Evolutionary conservation across 1,140 invertebrate species (phyloP).

Genomic region (Vollenhovia emeryi): DNA sequence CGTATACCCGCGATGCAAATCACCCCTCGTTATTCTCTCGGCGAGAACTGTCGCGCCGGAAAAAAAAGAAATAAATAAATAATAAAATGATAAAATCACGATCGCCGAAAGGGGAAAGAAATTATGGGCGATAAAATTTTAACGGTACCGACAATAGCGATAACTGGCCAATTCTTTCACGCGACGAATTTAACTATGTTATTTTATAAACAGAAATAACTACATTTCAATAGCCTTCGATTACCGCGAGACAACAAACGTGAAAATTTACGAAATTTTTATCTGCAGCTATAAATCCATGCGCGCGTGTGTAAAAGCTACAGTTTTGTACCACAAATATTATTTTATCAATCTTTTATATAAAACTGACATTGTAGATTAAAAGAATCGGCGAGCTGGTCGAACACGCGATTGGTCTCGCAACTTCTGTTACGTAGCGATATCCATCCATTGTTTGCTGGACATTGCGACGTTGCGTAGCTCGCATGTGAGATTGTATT

Average conservation of each 20-base stretch:
- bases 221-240: neutral
- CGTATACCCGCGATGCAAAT: constrained; percentile 63
- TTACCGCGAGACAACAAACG: neutral
- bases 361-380: neutral
- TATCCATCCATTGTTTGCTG: constrained; percentile 4
- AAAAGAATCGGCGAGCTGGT: neutral
- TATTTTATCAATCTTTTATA: neutral
- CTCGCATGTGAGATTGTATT: constrained; percentile 31
- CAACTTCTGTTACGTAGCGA: neutral
- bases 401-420: constrained; percentile 16
- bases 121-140: constrained; percentile 12
- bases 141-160: neutral
- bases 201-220: neutral
- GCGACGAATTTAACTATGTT: neutral
- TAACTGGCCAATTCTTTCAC: constrained; percentile 3
- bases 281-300: neutral
- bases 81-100: constrained; percentile 20
- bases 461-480: constrained; percentile 45
- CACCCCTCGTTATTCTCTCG: constrained; percentile 61
- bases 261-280: neutral
- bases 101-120: constrained; percentile 22
- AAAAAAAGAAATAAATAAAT: too few relatives aligned
- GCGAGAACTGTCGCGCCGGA: constrained; percentile 27
- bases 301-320: neutral
- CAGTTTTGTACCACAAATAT: neutral